Evolutionary conservation across 2,888 invertebrate species (phyloP).

Genomic region (Schizotus pectinicornis): DNA sequence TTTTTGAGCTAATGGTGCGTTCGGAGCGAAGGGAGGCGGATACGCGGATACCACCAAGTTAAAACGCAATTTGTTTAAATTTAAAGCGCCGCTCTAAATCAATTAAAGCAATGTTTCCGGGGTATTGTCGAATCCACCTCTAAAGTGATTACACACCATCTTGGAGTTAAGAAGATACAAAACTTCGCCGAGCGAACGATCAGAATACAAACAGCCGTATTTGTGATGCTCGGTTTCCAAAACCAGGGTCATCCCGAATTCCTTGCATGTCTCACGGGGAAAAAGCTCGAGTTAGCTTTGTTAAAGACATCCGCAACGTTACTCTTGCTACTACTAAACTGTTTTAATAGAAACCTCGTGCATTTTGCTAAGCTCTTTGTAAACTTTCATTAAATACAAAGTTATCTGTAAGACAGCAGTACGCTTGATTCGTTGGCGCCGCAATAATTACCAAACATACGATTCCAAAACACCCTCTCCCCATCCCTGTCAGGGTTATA

Average conservation of each 20-base stretch:
- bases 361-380: conserved; percentile 34
- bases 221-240: conserved; percentile 50
- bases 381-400: conserved; percentile 36
- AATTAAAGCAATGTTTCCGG: conserved; percentile 28
- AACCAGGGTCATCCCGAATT: conserved; percentile 46
- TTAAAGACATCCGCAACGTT: conserved; percentile 51
- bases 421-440: conserved; percentile 8
- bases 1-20: not conserved
- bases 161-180: conserved; percentile 55
- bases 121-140: conserved; percentile 30
- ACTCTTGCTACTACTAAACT: conserved; percentile 39
- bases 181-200: conserved; percentile 50
- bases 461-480: conserved; percentile 1
- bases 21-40: not conserved
- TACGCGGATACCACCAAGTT: not conserved
- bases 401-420: not conserved
- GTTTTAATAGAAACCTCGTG: conserved; percentile 40
- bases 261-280: conserved; percentile 42
- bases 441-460: conserved; percentile 1
- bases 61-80: conserved; percentile 1
- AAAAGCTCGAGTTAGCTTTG: conserved; percentile 50
- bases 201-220: conserved; percentile 57
- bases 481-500: not conserved
- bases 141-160: conserved; percentile 52
- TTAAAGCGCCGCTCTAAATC: conserved; percentile 19